Evolutionary conservation across 2,797 vertebrate genomes (phyloP).

Genomic region (Leptodactylus fallax): DNA sequence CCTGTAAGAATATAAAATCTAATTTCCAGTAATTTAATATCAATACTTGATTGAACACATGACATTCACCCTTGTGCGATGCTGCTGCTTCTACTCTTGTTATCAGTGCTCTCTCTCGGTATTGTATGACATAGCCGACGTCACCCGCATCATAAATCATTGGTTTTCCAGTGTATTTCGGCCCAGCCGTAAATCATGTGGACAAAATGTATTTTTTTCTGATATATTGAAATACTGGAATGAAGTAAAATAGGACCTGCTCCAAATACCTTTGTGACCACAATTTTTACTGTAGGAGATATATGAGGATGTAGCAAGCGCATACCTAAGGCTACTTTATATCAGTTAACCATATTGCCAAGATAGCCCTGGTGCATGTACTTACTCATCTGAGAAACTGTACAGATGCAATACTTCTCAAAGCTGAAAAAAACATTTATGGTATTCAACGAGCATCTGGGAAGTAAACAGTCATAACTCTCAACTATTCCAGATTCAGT

Average conservation of each 20-base stretch:
- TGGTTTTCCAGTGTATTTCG: not conserved
- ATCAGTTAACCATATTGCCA: too few species aligned
- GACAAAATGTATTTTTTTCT: not conserved
- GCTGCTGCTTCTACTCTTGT: not conserved
- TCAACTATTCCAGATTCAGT: too few species aligned
- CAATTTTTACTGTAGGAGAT: not conserved
- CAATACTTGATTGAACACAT: slow-evolving; percentile 61
- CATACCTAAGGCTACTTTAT: too few species aligned
- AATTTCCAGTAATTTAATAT: slow-evolving; percentile 63
- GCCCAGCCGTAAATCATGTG: not conserved
- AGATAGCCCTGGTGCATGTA: too few species aligned
- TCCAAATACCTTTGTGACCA: not conserved
- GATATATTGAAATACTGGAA: too few species aligned
- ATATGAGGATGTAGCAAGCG: too few species aligned
- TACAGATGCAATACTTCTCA: too few species aligned
- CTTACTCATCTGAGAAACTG: too few species aligned
- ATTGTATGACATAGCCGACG: not conserved
- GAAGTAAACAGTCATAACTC: too few species aligned
- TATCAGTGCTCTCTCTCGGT: not conserved
- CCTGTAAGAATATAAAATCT: slow-evolving; percentile 62
- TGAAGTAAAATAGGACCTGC: not conserved
- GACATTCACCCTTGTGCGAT: slow-evolving; percentile 41
- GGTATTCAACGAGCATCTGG: too few species aligned
- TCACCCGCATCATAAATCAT: not conserved
- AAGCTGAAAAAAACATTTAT: too few species aligned